These are phyloP conservation scores for Cavia porcellus DNA, from an alignment of 2,113 vertebrate genomes.

Conservation along the genomic window DNA sequence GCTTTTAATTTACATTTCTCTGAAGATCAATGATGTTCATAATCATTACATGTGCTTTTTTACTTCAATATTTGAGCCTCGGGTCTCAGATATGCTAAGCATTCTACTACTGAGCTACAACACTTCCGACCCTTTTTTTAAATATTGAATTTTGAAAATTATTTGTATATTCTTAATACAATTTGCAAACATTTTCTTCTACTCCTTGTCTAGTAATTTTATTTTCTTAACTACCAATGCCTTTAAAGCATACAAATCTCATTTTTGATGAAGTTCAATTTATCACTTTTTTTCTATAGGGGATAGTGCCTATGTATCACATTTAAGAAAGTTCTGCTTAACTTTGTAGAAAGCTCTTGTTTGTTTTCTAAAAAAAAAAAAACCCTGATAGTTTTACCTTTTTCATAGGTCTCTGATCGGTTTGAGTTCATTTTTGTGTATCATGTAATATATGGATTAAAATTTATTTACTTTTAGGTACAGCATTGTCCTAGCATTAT, in stretches of 20 bases:
- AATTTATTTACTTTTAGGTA: neutral
- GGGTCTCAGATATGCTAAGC: neutral
- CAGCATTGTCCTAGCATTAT: neutral
- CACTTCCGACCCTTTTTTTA: neutral
- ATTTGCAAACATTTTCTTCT: neutral
- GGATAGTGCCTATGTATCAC: neutral
- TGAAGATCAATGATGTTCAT: neutral
- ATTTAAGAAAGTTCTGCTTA: neutral
- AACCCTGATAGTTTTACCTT: neutral
- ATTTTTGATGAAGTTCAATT: neutral
- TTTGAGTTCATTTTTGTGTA: slow-evolving; percentile 16
- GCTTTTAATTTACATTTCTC: neutral
- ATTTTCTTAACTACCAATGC: neutral
- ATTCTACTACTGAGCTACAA: neutral
- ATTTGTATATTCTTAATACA: neutral
- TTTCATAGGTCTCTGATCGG: neutral
- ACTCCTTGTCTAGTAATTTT: neutral
- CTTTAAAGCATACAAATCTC: neutral
- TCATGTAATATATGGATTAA: neutral
- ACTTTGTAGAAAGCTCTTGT: neutral
- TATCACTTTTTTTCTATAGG: neutral
- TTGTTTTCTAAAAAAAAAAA: neutral
- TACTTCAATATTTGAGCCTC: neutral
- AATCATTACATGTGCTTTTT: neutral
- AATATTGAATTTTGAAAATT: slow-evolving; percentile 11